Conservation (phyloP, 2,888 invertebrate species). For the Cerastoderma edule region DNA sequence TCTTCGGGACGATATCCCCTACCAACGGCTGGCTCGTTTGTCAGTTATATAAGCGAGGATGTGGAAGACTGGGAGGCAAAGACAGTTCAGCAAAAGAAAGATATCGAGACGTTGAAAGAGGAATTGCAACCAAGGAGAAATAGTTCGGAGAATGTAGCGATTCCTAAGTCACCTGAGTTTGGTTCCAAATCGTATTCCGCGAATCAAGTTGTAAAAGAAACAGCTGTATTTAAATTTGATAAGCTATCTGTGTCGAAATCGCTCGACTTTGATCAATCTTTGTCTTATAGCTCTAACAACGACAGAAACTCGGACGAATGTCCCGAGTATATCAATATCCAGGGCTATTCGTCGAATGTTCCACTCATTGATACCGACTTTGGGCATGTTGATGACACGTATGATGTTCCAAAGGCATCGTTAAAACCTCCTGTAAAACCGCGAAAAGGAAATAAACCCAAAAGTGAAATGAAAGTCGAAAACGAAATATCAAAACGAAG, state of each 20-base stretch:
- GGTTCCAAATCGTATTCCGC: neutral
- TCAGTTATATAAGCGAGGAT: conserved; percentile 37
- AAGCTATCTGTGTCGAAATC: neutral
- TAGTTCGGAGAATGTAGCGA: neutral
- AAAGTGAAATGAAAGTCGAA: neutral
- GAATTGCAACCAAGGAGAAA: neutral
- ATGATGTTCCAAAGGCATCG: conserved; percentile 8
- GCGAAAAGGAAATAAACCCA: conserved; percentile 7
- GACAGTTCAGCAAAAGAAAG: neutral
- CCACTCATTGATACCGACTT: neutral
- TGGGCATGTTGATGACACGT: neutral
- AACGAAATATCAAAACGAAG: neutral
- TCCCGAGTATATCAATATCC: neutral
- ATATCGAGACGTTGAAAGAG: neutral
- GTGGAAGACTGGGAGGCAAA: neutral
- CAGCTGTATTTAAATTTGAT: neutral
- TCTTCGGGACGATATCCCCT: conserved; percentile 3
- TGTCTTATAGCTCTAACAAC: neutral
- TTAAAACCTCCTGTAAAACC: conserved; percentile 13
- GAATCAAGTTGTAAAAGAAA: neutral
- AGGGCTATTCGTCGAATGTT: neutral
- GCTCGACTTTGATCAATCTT: neutral
- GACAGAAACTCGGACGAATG: neutral
- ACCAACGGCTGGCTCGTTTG: conserved; percentile 18
- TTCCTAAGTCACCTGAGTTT: neutral